Evolutionary conservation across 2,888 invertebrate genomes (phyloP).

Genomic region (Aleiodes alternator): DNA sequence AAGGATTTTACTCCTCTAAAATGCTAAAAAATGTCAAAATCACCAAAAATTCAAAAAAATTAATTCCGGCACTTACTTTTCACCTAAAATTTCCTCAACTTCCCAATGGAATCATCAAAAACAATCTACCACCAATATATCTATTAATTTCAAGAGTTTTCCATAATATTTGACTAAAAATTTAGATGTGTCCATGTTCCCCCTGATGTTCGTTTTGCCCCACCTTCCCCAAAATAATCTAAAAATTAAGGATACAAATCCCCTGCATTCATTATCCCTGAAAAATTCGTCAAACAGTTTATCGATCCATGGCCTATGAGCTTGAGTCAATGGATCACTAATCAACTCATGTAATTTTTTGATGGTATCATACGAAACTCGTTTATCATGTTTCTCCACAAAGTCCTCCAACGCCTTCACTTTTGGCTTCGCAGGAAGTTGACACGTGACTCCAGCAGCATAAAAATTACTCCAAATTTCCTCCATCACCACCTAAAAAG

Average conservation of each 20-base stretch:
- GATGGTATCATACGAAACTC: slow-evolving; percentile 52
- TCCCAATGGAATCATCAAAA: too few species aligned
- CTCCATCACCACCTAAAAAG: not conserved
- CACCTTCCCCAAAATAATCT: too few species aligned
- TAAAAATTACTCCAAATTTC: slow-evolving; percentile 1
- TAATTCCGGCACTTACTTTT: too few species aligned
- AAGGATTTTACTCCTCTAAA: too few species aligned
- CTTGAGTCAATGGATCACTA: slow-evolving; percentile 58
- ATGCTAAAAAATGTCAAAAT: too few species aligned
- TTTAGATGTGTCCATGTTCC: too few species aligned
- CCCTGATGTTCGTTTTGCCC: too few species aligned
- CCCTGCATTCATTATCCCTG: slow-evolving; percentile 52
- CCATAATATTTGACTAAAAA: too few species aligned
- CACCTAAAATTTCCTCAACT: too few species aligned
- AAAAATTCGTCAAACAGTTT: slow-evolving; percentile 61
- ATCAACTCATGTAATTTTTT: slow-evolving; percentile 61
- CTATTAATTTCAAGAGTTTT: too few species aligned
- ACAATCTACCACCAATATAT: too few species aligned
- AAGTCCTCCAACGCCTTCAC: slow-evolving; percentile 41
- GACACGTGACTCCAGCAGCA: not conserved
- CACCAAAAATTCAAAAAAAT: too few species aligned
- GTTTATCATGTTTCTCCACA: slow-evolving; percentile 37
- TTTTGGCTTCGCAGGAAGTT: not conserved
- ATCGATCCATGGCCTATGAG: slow-evolving; percentile 56
- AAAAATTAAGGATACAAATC: slow-evolving; percentile 67